Base-by-base conservation (phyloP, 2,888 invertebrate genomes). In the Chrysina gloriosa region DNA sequence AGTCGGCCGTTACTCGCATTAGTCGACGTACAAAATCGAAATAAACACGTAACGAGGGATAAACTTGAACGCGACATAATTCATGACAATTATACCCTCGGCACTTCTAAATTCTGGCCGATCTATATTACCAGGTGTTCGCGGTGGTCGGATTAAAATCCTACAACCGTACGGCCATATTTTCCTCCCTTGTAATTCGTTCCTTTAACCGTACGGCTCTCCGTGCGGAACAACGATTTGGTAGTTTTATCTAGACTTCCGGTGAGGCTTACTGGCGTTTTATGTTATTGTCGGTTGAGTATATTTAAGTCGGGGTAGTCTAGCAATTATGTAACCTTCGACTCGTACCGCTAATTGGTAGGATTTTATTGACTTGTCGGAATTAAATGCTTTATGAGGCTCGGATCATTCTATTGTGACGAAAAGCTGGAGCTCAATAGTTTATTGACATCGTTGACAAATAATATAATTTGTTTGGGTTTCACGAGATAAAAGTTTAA, bases 51-150 rank as follows among this genome's bases (percentile, higher is more conserved):
- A 56, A 56, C 56, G 56, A 56, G 56, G 56, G 56, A 56, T 56
- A 56, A 56, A 56, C 36, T 56, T 36, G 56, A 36, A 56, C 56
- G 39, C 25, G 56, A 36, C 56, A 56, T 56, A 56, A 56, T 56
- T 56, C 56, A 36, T 36, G 36, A 36, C 56, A 56, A 69, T 56
- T 56, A 56, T 56, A 56, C 74, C 75, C 75, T 67, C 58, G 74
- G 73, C 71, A 67, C 69, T 71, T 47, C 72, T 75, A 75, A 75
- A 75, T 74, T 75, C 71, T 65, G 71, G n/a, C 70, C 71, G 69
- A 73, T 74, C 73, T 73, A 71, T 71, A 74, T 74, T 73, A 75
- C 75, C 75, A 75, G 75, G 75, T 75, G 75, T 74, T 74, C 74
- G 71, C 56, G 36, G 36, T 23, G 36, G 36, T 39, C 71, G 73